Base-by-base conservation (phyloP, 2,888 invertebrate species). In the Meandrusa payeni region DNA sequence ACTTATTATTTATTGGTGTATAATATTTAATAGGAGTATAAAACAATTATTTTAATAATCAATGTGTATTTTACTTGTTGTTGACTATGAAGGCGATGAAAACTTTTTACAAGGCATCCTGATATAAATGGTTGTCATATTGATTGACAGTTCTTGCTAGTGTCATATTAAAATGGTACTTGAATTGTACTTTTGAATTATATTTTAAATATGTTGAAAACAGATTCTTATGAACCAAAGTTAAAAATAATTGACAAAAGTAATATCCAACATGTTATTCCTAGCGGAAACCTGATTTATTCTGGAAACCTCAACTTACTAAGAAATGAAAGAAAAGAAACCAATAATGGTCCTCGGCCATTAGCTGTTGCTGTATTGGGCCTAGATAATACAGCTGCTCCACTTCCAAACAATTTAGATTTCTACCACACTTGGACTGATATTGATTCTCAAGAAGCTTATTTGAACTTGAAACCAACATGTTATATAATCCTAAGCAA, bases 401-500 rank as follows among this genome's bases (percentile, higher is more conserved):
- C 80, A 11, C 22, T 71, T 5, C 61, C 68, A 15, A 32, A 44
- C 2, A 52, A 72, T 11, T 13, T 53, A 6, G 52, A 64, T 28
- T 61, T 52, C 41, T 48, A 66, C 29, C 54, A 86, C 52, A 57
- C 74, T 5, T 91, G 90, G 76, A 81, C 81, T 26, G 90, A 91
- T 55, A 68, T 80, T 52, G 87, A 86, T 52, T 86, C 89, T 1
- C 89, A 89, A 61, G 70, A 79, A 50, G 61, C 75, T 15, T 89
- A 82, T 52, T 65, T 92, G 3, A 60, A 61, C 26, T 67, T 75
- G 1, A 83, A 82, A 43, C 91, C 93, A 4, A 77, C 88, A 4
- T 89, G 86, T 34, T 92, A 91, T 59, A 57, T 91, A 24, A 88
- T 93, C 49, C 57, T 91, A 13, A 89, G 91, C 0, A 92, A 92